Evolutionary conservation across 2,113 vertebrate genomes (phyloP).

Genomic region (Murina feae): DNA sequence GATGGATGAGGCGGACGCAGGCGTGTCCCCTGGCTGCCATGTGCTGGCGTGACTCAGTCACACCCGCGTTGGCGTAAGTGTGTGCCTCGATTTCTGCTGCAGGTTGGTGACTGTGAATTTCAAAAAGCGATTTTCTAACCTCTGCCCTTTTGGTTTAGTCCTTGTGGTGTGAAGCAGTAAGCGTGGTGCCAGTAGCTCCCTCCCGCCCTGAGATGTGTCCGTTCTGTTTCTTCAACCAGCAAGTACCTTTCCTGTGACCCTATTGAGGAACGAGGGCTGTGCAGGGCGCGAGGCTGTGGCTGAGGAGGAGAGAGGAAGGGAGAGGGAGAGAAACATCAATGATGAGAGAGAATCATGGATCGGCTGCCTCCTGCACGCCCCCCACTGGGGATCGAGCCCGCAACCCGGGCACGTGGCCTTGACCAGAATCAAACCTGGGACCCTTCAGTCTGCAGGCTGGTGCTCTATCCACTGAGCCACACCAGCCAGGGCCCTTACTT

Average conservation of each 20-base stretch:
- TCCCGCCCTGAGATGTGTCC: neutral
- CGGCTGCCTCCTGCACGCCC: too few species aligned
- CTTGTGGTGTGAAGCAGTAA: constrained; percentile 3
- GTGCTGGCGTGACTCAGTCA: neutral
- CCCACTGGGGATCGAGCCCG: too few species aligned
- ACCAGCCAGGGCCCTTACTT: neutral
- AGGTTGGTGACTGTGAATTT: constrained; percentile 58
- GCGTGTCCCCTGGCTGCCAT: neutral
- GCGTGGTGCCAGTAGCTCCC: neutral
- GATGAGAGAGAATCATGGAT: too few species aligned
- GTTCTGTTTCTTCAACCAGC: neutral
- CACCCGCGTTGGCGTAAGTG: neutral
- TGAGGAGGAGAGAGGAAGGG: too few species aligned
- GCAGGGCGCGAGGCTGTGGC: neutral
- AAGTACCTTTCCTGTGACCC: neutral
- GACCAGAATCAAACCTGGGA: too few species aligned
- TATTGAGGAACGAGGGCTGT: neutral
- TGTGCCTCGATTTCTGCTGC: neutral
- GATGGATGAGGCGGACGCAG: neutral
- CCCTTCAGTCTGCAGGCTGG: too few species aligned
- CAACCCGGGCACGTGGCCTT: too few species aligned
- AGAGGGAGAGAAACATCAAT: too few species aligned
- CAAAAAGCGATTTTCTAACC: constrained; percentile 25
- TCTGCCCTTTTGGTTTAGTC: constrained; percentile 12
- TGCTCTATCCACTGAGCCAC: too few species aligned